Evolutionary conservation across 2,113 vertebrate genomes (phyloP).

Genomic region (Chamaea fasciata): DNA sequence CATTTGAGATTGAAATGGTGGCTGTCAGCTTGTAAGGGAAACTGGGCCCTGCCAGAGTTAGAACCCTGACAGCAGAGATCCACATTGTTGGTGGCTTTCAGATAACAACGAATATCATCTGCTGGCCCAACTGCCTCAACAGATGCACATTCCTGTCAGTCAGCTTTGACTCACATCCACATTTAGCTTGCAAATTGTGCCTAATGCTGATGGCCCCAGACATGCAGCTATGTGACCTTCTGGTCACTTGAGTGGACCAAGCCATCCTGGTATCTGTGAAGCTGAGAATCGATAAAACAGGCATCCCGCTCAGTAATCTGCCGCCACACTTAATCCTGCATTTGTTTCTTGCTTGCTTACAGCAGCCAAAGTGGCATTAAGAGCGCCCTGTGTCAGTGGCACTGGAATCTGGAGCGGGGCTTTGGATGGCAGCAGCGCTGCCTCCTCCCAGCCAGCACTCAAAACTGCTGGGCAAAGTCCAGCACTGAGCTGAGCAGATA

Average conservation of each 20-base stretch:
- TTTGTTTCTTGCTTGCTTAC: constrained; percentile 35
- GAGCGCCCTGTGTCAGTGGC: neutral
- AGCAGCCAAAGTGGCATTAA: neutral
- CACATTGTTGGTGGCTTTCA: neutral
- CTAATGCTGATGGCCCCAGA: neutral
- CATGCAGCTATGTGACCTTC: constrained; percentile 25
- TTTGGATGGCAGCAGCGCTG: neutral
- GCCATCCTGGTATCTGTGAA: neutral
- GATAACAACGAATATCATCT: neutral
- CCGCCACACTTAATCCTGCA: constrained; percentile 40
- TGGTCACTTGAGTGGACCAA: neutral
- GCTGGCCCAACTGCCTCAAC: constrained; percentile 10
- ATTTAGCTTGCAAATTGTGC: neutral
- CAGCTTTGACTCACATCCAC: constrained; percentile 12
- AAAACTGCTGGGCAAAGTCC: neutral
- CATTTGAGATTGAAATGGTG: neutral
- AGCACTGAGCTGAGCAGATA: neutral
- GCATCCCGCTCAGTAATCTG: neutral
- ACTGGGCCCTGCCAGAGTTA: neutral
- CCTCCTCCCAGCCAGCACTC: neutral
- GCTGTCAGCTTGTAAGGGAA: neutral
- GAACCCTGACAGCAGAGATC: neutral
- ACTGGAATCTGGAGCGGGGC: neutral
- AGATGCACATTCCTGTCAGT: constrained; percentile 62
- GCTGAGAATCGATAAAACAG: neutral